Percentiles rank a stretch among this genome's conserved stretches.
Conservation (phyloP, 2,797 vertebrate species). For the Merluccius polli region DNA sequence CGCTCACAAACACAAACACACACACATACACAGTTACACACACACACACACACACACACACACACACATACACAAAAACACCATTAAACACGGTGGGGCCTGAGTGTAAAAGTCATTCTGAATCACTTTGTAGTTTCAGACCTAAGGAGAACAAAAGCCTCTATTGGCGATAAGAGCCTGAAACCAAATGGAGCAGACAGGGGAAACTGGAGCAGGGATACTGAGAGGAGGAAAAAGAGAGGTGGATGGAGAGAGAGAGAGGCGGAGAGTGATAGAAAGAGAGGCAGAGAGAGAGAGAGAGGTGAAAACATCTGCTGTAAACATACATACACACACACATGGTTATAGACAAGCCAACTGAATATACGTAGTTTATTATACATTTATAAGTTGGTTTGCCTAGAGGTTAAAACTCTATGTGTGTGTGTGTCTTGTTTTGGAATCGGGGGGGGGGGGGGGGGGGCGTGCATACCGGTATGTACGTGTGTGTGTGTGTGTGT, state of each 20-base stretch:
- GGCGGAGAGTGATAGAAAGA: neutral
- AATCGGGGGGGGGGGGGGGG: no score
- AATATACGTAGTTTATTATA: no score
- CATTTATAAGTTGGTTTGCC: no score
- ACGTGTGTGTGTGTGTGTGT: neutral
- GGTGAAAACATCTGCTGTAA: neutral
- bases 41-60: constrained; percentile 10
- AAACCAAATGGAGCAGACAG: constrained; percentile 60
- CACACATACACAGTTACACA: constrained; percentile 27
- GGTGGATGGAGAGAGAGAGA: constrained; percentile 8
- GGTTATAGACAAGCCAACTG: neutral
- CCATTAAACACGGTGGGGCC: constrained; percentile 2
- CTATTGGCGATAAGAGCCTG: constrained; percentile 53
- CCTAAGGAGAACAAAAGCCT: constrained; percentile 53
- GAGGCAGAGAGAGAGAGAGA: neutral
- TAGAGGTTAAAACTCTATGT: neutral
- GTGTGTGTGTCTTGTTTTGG: no score
- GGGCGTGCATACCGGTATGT: no score
- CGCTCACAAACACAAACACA: constrained; percentile 8
- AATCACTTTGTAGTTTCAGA: constrained; percentile 58
- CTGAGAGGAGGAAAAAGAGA: constrained; percentile 11
- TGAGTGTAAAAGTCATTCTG: constrained; percentile 34
- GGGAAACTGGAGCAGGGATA: constrained; percentile 58
- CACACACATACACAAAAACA: neutral
- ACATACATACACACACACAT: neutral